Evolutionary conservation across 2,113 vertebrate genomes (phyloP), one percentile per base, ranked within the genome.

Genomic region (Macquaria australasica): DNA sequence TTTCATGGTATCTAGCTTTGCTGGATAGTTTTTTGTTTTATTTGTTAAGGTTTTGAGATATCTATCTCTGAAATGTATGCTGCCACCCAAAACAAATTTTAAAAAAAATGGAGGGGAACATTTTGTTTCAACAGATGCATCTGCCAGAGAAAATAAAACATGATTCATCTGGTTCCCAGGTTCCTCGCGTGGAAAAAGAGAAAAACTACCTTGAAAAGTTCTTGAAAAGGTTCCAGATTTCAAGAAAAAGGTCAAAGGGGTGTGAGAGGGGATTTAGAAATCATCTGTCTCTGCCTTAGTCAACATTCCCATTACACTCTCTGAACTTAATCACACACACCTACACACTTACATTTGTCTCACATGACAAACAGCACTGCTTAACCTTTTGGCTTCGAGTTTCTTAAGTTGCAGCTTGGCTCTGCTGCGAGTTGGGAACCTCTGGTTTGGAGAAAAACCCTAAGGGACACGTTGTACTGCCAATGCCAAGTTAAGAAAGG

Each of bases 401-500:
- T 67, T 81, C 45, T 62, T 53, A 79, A 31, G 53, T 45, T 72
- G n/a, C 50, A 73, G 60, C 77, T 37, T 16, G 70, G 23, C 67
- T 48, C 74, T 59, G 41, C 63, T 50, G 41, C 0, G 48, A 39
- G 62, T 23, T 59, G 50, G 45, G 63, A 81, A 53, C 43, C 64
- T 55, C 20, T 43, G 55, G n/a, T 68, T 86, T 2, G 37, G 66
- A 73, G 53, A 10, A 68, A 66, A 66, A 21, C 67, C 75, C 78
- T 31, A 0, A 68, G 88, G 86, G 80, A 85, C 62, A 8, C 4
- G 43, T 51, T 77, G 31, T 12, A 10, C 64, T 76, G 72, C 84
- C 69, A 28, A 20, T 62, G 73, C 53, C 31, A 66, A 74, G 73
- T 58, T 70, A 28, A 69, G 71, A 81, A 87, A 92, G 87, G 91